phyloP scores from a whole-genome alignment of 1,140 invertebrate genomes.

The Pogonomyrmex californicus region DNA sequence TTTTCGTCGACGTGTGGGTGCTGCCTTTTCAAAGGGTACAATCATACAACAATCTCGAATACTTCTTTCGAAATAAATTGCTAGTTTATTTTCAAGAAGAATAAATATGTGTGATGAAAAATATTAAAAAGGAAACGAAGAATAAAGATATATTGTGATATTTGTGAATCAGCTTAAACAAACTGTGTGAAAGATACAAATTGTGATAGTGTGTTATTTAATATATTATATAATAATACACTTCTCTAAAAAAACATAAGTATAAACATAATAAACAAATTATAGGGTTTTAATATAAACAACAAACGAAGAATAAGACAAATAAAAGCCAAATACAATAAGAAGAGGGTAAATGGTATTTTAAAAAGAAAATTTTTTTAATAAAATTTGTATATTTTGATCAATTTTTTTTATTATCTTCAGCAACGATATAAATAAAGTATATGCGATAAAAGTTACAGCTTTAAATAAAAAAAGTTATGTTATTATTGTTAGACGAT shows the following conservation, averaged over 20 bases:
- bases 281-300: not conserved
- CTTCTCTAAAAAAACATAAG: not conserved
- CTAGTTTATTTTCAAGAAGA: not conserved
- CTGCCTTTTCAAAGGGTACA: conserved; percentile 1
- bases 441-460: too few relatives aligned
- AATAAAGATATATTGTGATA: not conserved
- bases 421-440: too few relatives aligned
- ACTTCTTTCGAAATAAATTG: not conserved
- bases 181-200: not conserved
- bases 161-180: not conserved
- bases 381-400: too few relatives aligned
- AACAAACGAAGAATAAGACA: not conserved
- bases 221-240: not conserved
- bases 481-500: too few relatives aligned
- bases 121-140: not conserved
- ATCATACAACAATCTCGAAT: conserved; percentile 1
- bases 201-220: not conserved
- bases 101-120: not conserved
- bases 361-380: too few relatives aligned
- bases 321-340: too few relatives aligned
- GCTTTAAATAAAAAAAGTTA: too few relatives aligned
- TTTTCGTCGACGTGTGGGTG: conserved; percentile 42
- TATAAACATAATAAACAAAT: not conserved
- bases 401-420: too few relatives aligned
- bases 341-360: too few relatives aligned